Evolutionary conservation across 2,888 invertebrate genomes (phyloP).

Genomic region (Caenorhabditis drosophilae): DNA sequence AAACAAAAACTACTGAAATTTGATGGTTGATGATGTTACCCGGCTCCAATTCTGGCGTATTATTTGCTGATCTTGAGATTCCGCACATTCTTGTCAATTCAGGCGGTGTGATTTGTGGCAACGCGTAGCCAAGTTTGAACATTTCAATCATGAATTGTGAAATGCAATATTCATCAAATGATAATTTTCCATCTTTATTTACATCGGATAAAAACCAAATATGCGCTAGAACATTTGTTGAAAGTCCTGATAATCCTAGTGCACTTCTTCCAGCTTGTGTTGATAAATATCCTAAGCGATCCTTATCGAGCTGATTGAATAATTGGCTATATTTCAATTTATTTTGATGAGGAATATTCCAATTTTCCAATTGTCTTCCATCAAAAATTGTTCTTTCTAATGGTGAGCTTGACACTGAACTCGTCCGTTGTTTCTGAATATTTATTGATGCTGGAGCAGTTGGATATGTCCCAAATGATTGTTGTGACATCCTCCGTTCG

Average conservation of each 20-base stretch:
- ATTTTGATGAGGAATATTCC: conserved; percentile 64
- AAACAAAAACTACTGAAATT: no score
- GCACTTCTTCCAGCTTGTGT: conserved; percentile 72
- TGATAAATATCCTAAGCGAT: conserved; percentile 55
- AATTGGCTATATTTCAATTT: conserved; percentile 65
- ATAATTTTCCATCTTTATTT: conserved; percentile 87
- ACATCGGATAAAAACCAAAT: conserved; percentile 93
- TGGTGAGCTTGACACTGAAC: conserved; percentile 11
- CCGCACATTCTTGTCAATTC: conserved; percentile 69
- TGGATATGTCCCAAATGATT: conserved; percentile 9
- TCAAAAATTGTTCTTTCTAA: conserved; percentile 22
- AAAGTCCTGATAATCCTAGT: conserved; percentile 88
- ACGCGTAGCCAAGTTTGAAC: conserved; percentile 79
- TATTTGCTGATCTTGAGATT: conserved; percentile 42
- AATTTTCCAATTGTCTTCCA: conserved; percentile 60
- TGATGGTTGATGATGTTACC: no score
- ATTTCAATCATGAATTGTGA: conserved; percentile 92
- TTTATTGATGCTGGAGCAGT: conserved; percentile 9
- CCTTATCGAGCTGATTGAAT: conserved; percentile 66
- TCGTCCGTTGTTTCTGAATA: conserved; percentile 13
- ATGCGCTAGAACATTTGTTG: conserved; percentile 88
- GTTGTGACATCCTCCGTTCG: conserved; percentile 27
- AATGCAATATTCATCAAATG: conserved; percentile 94
- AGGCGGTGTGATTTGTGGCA: conserved; percentile 85
- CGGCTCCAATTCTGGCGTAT: conserved; percentile 41